Evolutionary conservation across 2,797 vertebrate species (phyloP).

Genomic region (Myiotriccus ornatus): DNA sequence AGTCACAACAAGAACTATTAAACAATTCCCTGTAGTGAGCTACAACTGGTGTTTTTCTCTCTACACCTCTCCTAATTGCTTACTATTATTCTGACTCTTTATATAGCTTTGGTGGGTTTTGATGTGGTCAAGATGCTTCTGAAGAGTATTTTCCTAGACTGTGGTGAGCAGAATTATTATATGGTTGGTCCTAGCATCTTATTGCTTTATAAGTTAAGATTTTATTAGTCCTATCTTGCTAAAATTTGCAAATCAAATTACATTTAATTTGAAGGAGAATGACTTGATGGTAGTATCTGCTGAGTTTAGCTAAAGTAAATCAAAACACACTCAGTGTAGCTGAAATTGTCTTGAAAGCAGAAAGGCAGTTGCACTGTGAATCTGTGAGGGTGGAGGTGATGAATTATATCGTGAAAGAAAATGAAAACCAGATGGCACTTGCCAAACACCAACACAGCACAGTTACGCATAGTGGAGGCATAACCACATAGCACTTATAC

Average conservation of each 20-base stretch:
- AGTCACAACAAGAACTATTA: background rate
- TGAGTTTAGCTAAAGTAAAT: conserved; percentile 39
- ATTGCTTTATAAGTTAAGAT: background rate
- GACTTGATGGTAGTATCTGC: background rate
- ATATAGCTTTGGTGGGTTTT: background rate
- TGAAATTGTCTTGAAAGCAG: conserved; percentile 35
- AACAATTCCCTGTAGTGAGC: background rate
- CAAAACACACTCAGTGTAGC: background rate
- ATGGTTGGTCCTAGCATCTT: background rate
- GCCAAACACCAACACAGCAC: conserved; percentile 54
- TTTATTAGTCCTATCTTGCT: background rate
- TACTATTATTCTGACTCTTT: background rate
- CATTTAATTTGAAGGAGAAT: conserved; percentile 12
- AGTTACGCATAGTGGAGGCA: conserved; percentile 11
- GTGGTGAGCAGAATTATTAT: background rate
- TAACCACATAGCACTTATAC: background rate
- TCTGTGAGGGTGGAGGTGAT: conserved; percentile 50
- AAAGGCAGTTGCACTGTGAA: conserved; percentile 37
- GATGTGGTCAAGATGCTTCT: background rate
- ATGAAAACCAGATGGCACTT: conserved; percentile 73
- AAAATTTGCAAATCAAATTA: conserved; percentile 29
- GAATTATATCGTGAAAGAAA: conserved; percentile 50
- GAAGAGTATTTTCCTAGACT: background rate
- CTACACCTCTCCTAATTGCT: background rate
- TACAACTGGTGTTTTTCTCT: background rate